Conservation (phyloP, 2,797 vertebrate genomes). For the Thripadectes ignobilis region DNA sequence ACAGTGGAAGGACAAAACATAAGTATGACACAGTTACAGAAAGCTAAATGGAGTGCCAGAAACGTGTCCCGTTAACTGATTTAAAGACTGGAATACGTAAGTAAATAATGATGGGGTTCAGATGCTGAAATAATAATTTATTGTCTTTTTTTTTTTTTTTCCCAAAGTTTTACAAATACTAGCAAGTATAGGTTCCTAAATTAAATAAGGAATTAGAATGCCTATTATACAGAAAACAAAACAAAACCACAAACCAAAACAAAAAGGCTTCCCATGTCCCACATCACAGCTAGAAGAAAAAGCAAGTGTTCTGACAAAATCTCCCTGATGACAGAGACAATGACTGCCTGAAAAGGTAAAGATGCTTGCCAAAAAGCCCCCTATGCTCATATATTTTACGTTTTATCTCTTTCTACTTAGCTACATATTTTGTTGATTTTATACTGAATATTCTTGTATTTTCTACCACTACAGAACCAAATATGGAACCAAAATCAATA, state of each 20-base stretch:
- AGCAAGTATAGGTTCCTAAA: background rate
- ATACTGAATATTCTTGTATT: background rate
- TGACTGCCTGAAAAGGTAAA: background rate
- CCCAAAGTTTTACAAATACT: background rate
- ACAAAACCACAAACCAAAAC: background rate
- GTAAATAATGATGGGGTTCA: background rate
- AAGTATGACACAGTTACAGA: background rate
- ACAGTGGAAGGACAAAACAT: background rate
- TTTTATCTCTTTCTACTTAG: background rate
- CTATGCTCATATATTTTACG: background rate
- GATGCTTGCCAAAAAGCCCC: background rate
- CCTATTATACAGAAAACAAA: background rate
- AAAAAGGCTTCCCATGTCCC: background rate
- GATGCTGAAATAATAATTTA: background rate
- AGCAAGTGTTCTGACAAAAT: background rate
- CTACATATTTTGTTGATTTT: background rate
- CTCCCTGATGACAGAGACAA: background rate
- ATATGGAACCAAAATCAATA: background rate
- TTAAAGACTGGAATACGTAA: background rate
- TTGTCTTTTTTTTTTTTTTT: background rate
- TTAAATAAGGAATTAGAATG: background rate
- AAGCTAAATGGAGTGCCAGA: background rate
- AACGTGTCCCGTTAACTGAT: background rate
- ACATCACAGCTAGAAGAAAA: background rate
- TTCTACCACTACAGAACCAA: background rate